These are phyloP conservation scores for Petrocephalus sullivani DNA, from an alignment of 2,797 vertebrate genomes.

Conservation along the genomic window DNA sequence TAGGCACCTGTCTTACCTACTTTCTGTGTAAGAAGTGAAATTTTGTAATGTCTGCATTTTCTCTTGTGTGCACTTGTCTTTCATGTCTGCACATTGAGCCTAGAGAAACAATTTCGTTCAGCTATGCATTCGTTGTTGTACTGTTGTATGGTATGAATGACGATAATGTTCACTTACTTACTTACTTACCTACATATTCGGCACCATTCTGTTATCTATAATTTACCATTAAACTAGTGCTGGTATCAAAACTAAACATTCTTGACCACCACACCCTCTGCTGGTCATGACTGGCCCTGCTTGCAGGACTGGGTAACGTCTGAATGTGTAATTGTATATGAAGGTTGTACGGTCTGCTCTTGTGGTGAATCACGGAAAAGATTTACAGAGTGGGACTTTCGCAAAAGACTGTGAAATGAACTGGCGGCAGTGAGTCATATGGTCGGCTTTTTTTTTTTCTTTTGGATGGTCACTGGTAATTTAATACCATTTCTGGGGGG, in stretches of 20 bases:
- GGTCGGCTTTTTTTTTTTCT: not conserved
- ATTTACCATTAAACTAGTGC: not conserved
- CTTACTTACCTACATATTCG: not conserved
- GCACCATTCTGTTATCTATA: not conserved
- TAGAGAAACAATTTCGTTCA: too few species aligned
- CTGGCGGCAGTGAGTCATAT: not conserved
- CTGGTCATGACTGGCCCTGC: not conserved
- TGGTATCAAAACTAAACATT: not conserved
- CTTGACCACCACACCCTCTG: not conserved
- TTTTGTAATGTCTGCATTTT: too few species aligned
- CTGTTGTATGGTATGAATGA: too few species aligned
- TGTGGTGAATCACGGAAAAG: not conserved
- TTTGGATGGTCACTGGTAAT: not conserved
- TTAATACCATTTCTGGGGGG: not conserved
- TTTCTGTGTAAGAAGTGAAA: too few species aligned
- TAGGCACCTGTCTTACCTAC: too few species aligned
- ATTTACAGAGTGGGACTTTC: not conserved
- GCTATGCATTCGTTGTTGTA: too few species aligned
- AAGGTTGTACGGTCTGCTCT: not conserved
- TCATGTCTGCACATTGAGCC: too few species aligned
- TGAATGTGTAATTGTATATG: not conserved
- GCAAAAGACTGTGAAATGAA: not conserved
- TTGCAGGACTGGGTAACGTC: not conserved
- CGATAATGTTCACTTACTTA: too few species aligned
- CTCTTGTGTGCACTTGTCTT: too few species aligned